These are phyloP conservation scores for Polyodon spathula DNA, from an alignment of 2,113 vertebrate genomes.

Conservation along the genomic window DNA sequence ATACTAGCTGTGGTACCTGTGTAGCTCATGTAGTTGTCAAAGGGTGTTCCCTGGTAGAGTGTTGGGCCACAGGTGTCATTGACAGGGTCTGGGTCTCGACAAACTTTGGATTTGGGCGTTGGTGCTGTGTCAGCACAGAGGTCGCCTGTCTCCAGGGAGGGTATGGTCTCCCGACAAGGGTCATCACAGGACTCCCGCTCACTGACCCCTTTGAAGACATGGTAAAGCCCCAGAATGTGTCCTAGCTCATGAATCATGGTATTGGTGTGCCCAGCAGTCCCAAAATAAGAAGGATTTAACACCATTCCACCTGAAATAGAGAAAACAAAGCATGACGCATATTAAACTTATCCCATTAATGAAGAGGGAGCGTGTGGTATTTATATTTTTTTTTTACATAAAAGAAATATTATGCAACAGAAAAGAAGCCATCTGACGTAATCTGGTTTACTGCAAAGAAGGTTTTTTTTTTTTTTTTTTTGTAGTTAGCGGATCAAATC, in stretches of 20 bases:
- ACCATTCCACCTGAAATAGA: slow-evolving; percentile 77
- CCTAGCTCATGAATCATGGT: slow-evolving; percentile 96
- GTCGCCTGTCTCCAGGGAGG: slow-evolving; percentile 93
- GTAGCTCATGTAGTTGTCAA: slow-evolving; percentile 96
- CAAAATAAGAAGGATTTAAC: slow-evolving; percentile 87
- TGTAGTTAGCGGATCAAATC: no score
- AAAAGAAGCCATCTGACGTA: no score
- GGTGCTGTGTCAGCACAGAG: slow-evolving; percentile 91
- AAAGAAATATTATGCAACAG: no score
- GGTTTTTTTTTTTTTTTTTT: no score
- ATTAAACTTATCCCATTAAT: background rate
- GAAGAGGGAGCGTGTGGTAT: background rate
- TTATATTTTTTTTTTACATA: no score
- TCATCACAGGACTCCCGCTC: slow-evolving; percentile 92
- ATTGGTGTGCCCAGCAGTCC: slow-evolving; percentile 74
- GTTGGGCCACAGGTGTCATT: slow-evolving; percentile 78
- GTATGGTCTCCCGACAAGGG: slow-evolving; percentile 79
- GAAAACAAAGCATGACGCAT: background rate
- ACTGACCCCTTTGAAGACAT: slow-evolving; percentile 94
- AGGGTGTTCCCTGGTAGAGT: slow-evolving; percentile 74
- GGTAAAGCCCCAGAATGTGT: slow-evolving; percentile 88
- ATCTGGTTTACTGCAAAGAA: no score
- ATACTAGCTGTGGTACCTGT: slow-evolving; percentile 62
- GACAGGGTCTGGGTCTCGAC: slow-evolving; percentile 71
- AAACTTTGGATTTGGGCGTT: slow-evolving; percentile 81